Conservation (phyloP, 1,140 invertebrate species). For the Conus ventricosus region DNA sequence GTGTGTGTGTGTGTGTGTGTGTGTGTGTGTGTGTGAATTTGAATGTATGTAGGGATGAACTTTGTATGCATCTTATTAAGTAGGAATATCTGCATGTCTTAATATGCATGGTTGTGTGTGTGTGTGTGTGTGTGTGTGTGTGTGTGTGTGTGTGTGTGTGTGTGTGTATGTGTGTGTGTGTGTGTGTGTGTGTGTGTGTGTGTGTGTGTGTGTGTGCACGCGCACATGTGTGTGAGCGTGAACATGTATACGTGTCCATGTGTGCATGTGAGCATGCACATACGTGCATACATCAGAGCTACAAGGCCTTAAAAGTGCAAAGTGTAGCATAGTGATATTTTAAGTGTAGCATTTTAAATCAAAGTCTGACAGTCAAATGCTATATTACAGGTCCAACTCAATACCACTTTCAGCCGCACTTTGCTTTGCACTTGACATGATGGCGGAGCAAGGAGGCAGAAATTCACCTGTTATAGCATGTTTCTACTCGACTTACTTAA, state of each 20-base stretch:
- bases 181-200: not conserved
- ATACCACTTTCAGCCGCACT: too few relatives aligned
- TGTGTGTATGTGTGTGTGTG: not conserved
- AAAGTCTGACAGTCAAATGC: too few relatives aligned
- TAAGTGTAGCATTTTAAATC: too few relatives aligned
- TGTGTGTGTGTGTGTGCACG: not conserved
- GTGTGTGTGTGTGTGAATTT: not conserved
- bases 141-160: not conserved
- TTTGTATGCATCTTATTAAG: too few relatives aligned
- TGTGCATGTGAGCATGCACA: not conserved
- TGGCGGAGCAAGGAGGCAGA: too few relatives aligned
- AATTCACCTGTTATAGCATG: too few relatives aligned
- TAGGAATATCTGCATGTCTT: not conserved
- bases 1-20: slow-evolving; percentile 2
- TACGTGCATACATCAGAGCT: too few relatives aligned
- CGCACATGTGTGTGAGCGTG: not conserved
- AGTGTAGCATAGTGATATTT: too few relatives aligned
- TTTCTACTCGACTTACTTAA: too few relatives aligned
- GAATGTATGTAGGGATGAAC: not conserved
- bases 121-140: not conserved
- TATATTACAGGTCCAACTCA: too few relatives aligned
- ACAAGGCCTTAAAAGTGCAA: too few relatives aligned
- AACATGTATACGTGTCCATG: not conserved
- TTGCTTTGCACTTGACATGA: too few relatives aligned
- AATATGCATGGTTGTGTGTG: not conserved